These are phyloP conservation scores for Anoura caudifer DNA, from an alignment of 2,113 vertebrate genomes.

Conservation along the genomic window DNA sequence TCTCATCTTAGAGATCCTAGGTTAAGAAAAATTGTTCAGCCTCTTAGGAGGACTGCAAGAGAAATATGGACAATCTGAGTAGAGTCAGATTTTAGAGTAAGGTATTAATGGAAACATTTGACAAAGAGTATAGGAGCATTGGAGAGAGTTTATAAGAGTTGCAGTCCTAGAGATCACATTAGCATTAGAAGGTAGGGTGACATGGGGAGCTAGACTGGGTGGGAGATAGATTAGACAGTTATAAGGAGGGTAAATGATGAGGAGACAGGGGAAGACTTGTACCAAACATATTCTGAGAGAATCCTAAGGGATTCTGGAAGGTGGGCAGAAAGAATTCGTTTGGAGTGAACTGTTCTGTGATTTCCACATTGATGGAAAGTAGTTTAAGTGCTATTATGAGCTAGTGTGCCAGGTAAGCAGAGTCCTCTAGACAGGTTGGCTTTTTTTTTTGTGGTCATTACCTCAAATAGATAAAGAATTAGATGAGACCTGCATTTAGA, in stretches of 20 bases:
- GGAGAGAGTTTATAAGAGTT: not conserved
- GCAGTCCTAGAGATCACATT: not conserved
- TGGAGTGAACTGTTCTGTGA: not conserved
- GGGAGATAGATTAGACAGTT: not conserved
- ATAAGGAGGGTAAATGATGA: not conserved
- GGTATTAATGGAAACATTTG: not conserved
- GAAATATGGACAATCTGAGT: not conserved
- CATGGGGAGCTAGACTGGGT: not conserved
- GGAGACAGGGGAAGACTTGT: not conserved
- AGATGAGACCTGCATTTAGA: not conserved
- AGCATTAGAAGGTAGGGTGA: not conserved
- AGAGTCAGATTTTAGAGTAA: slow-evolving; percentile 11
- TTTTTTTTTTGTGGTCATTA: not conserved
- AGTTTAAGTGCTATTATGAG: not conserved
- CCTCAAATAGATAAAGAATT: not conserved
- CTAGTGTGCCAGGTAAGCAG: not conserved
- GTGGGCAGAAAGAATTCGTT: not conserved
- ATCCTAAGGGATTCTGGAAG: not conserved
- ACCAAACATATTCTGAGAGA: not conserved
- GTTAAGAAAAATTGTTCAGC: not conserved
- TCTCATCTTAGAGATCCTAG: not conserved
- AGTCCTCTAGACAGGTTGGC: not conserved
- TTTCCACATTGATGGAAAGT: slow-evolving; percentile 19
- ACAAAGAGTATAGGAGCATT: not conserved
- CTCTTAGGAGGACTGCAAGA: not conserved